phyloP scores from a whole-genome alignment of 2,797 vertebrate species.

The Octomys mimax region DNA sequence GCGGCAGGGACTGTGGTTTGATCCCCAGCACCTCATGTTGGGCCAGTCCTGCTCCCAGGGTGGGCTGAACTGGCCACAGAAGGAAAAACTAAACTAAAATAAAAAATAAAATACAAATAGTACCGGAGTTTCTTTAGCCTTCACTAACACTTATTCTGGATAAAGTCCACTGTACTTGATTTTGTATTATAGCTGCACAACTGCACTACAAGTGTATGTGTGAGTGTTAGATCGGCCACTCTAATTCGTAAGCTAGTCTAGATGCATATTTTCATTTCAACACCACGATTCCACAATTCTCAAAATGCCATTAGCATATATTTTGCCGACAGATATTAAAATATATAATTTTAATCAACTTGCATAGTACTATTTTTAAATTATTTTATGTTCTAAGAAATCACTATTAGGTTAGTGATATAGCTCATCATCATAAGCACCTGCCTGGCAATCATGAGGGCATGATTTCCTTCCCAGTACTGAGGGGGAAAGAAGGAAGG shows the following conservation, averaged over 20 bases:
- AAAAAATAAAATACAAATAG: slow-evolving; percentile 23
- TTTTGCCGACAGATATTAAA: slow-evolving; percentile 33
- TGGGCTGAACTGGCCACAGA: no score
- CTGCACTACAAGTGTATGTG: background rate
- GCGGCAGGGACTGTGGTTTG: no score
- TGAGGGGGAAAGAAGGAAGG: no score
- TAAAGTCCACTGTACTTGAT: background rate
- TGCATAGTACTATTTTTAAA: slow-evolving; percentile 48
- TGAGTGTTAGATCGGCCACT: background rate
- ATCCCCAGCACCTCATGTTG: no score
- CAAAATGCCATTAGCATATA: background rate
- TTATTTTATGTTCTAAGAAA: slow-evolving; percentile 18
- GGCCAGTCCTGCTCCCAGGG: no score
- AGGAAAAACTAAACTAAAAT: no score
- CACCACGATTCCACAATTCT: slow-evolving; percentile 18
- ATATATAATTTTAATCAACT: slow-evolving; percentile 39
- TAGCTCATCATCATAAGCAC: no score
- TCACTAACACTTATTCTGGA: background rate
- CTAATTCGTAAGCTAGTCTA: slow-evolving; percentile 8
- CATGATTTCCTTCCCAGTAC: no score
- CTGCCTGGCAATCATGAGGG: no score
- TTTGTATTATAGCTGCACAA: background rate
- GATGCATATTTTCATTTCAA: slow-evolving; percentile 26
- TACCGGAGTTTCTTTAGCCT: background rate
- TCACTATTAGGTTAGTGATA: background rate